Base-by-base conservation (phyloP, 2,888 invertebrate genomes). In the Noctua janthina region DNA sequence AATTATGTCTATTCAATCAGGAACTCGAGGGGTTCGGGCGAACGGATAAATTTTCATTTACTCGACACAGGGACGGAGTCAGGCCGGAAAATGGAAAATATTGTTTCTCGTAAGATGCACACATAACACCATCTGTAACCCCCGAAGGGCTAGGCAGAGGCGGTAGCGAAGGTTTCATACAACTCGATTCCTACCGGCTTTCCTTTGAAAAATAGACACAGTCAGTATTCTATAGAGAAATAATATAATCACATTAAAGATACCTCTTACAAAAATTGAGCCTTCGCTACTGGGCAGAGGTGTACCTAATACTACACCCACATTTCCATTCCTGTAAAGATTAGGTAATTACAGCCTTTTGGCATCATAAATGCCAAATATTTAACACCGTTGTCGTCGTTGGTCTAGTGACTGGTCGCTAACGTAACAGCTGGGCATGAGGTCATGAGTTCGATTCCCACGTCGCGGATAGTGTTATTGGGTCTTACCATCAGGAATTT, bases 1-100 rank as follows among this genome's bases (percentile, higher is more conserved):
- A 87, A 83, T 87, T 64, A 78, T 78, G 83, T 79, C 70, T 78
- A 79, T 83, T 83, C 79, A 87, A 87, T 84, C 77, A 83, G 69
- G 69, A 76, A 46, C 64, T 80, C 17, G n/a, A 62, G 66, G 76
- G 79, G 56, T 59, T 15, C 20, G 67, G 43, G 67, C 76, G 71
- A 59, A 49, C 23, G 85, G 73, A 81, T 56, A 82, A 87, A 82
- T 82, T 86, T 81, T 82, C 81, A 86, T 83, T 86, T 77, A 62
- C 69, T 74, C 39, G 39, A 29, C 43, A 72, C 88, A 86, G 85
- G 70, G 83, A 15, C 54, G 85, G 64, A 83, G 15, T 82, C 1
- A 35, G 73, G 6, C 20, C 29, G n/a, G 13, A 74, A n/a, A 68
- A 72, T 59, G 0, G 29, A 29, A 59, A 6, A 13, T 29, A 29